A percentile compares a stretch with the other conserved stretches of the same genome.
Evolutionary conservation across 2,888 invertebrate genomes (phyloP).

Genomic region (Heliconius charithonia): DNA sequence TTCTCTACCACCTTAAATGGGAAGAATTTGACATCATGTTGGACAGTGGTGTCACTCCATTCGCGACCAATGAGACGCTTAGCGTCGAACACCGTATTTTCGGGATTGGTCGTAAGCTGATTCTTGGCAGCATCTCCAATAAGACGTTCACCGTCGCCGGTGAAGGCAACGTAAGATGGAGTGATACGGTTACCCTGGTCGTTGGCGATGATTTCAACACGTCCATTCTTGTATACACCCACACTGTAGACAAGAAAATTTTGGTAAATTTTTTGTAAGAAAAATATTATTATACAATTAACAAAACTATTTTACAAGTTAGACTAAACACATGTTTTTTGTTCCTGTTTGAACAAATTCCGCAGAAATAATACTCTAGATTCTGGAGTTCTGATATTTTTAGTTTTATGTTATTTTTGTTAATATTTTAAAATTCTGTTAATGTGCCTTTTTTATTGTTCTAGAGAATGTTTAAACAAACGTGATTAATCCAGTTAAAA

Average conservation of each 20-base stretch:
- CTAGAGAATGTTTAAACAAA: no score
- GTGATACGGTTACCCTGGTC: constrained; percentile 99
- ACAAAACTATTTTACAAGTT: not conserved
- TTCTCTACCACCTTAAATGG: constrained; percentile 98
- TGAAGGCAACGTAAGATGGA: constrained; percentile 98
- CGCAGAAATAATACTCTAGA: no score
- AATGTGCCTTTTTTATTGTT: no score
- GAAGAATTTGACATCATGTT: constrained; percentile 98
- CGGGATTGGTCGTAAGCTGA: constrained; percentile 99
- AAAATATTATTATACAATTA: not conserved
- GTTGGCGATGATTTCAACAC: constrained; percentile 99
- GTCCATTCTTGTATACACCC: constrained; percentile 97
- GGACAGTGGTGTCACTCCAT: constrained; percentile 95
- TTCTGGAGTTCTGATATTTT: no score
- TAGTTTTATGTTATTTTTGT: no score
- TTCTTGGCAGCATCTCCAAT: constrained; percentile 99
- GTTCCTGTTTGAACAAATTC: no score
- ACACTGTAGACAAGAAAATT: constrained; percentile 85
- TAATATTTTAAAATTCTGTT: no score
- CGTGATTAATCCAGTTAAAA: no score
- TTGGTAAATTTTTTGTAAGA: not conserved
- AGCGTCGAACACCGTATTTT: constrained; percentile 99
- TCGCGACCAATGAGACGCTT: constrained; percentile 99
- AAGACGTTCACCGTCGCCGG: constrained; percentile 96
- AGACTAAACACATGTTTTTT: no score